Evolutionary conservation across 2,113 vertebrate species (phyloP), one percentile per base, ranked within the genome.

Genomic region (Gallinago undulata): DNA sequence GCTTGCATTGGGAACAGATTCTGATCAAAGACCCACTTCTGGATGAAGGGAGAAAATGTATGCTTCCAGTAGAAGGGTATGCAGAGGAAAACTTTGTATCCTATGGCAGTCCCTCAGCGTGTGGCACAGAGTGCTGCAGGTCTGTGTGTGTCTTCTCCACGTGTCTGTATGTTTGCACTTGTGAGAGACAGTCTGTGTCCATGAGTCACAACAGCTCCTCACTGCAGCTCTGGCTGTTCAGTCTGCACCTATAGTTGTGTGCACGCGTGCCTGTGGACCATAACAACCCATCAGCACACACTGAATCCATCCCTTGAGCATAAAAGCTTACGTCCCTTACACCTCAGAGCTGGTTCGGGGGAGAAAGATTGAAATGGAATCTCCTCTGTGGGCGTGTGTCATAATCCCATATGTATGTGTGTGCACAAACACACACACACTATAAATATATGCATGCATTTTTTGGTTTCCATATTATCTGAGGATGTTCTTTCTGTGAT

Each of bases 131-230:
- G 18, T 19, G 60, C 70, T 75, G 48, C 53, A 84, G 35, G 6
- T 73, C 63, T 39, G 16, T 17, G 28, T 51, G 48, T 48, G 28
- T 76, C 53, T 41, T 73, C 41, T 76, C 43, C 62, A 25, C 0
- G 0, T 6, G 19, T n/a, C 30, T 33, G 21, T 30, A 1, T 9
- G 22, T 41, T 43, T n/a, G 62, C 13, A 9, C 11, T 43, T 10
- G 21, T 25, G 51, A 35, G 27, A 45, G 25, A 8, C 5, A 9
- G 5, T 11, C 50, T 79, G 41, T 33, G 67, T 56, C 51, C 19
- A 3, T 21, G 47, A 74, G 63, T 48, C 70, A 41, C 62, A 47
- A 7, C 33, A 62, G 2, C 53, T 68, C 30, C 84, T 48, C 43
- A 1, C 18, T 11, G 5, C 28, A 11, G 51, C 19, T 64, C 70